Evolutionary conservation across 1,140 invertebrate species (phyloP), one percentile per base, ranked within the genome.

Genomic region (Lucilia cuprina): DNA sequence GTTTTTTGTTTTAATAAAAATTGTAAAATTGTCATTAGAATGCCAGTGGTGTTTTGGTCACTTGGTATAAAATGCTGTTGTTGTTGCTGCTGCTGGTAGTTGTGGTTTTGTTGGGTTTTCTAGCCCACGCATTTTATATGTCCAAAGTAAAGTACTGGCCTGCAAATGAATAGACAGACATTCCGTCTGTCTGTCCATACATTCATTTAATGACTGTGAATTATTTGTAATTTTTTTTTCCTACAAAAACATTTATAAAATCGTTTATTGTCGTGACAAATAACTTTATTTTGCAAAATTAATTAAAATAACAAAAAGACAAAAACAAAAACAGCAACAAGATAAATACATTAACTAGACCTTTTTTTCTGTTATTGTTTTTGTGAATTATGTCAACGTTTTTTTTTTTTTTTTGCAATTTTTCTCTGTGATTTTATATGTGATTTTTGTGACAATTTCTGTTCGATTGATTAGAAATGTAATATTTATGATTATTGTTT

Each of bases 271-370:
- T 19, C 65, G 65, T 70, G 19, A 70, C 65, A 70, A 70, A 70
- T 70, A 70, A 70, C 65, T 70, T 70, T 70, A 12, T 70, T 60
- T 70, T 70, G 65, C 65, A 70, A 70, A 70, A 70, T 70, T 70
- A 25, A 21, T 60, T 60, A 60, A 60, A 60, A 60, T 60, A 60
- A 60, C 55, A 60, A 17, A 17, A 60, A 14, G 8, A 0, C 13
- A 55, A 60, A 14, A 17, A n/a, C 55, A 60, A 60, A 7, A 60
- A n/a, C 14, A 60, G n/a, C n/a, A 60, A 60, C 55, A 60, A 60
- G 5, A 17, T 60, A 17, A n/a, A 17, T 60, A 60, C 55, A 60
- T 60, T 60, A 60, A 60, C 55, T 60, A 60, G n/a, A 41, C 41
- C 55, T 60, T n/a, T 70, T 70, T 70, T 1, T 70, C n/a, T 70